These are phyloP conservation scores for Scaptomyza graminum DNA, from an alignment of 1,140 invertebrate genomes.

Conservation along the genomic window DNA sequence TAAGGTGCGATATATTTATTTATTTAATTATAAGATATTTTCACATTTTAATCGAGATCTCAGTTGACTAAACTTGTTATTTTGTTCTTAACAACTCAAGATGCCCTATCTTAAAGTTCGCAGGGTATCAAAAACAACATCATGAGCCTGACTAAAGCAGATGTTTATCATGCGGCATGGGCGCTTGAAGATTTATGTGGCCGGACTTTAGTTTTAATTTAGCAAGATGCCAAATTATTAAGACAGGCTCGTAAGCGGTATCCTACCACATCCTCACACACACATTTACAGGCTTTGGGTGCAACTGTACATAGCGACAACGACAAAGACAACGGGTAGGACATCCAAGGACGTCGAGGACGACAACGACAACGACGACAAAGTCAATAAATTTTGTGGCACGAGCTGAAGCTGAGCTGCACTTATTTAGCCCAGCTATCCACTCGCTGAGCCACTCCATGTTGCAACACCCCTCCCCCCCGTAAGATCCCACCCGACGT, in stretches of 20 bases:
- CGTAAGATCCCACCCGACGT: too few species aligned
- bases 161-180: slow-evolving; percentile 20
- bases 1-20: too few species aligned
- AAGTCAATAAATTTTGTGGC: slow-evolving; percentile 77
- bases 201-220: slow-evolving; percentile 75
- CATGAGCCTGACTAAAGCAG: slow-evolving; percentile 7
- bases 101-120: too few species aligned
- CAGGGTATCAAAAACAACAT: slow-evolving; percentile 23
- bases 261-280: slow-evolving; percentile 1
- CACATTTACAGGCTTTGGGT: slow-evolving; percentile 15
- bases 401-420: slow-evolving; percentile 53
- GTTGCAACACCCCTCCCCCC: neutral
- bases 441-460: slow-evolving; percentile 30
- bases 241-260: slow-evolving; percentile 37
- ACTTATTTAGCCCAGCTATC: slow-evolving; percentile 62
- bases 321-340: neutral
- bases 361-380: slow-evolving; percentile 53
- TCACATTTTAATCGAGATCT: too few species aligned
- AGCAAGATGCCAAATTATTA: slow-evolving; percentile 69
- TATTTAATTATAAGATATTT: too few species aligned
- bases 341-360: slow-evolving; percentile 55
- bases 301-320: slow-evolving; percentile 30
- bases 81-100: too few species aligned
- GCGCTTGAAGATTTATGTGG: slow-evolving; percentile 54
- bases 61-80: too few species aligned